These are phyloP conservation scores for Perca fluviatilis DNA, from an alignment of 2,113 vertebrate genomes.

Conservation along the genomic window DNA sequence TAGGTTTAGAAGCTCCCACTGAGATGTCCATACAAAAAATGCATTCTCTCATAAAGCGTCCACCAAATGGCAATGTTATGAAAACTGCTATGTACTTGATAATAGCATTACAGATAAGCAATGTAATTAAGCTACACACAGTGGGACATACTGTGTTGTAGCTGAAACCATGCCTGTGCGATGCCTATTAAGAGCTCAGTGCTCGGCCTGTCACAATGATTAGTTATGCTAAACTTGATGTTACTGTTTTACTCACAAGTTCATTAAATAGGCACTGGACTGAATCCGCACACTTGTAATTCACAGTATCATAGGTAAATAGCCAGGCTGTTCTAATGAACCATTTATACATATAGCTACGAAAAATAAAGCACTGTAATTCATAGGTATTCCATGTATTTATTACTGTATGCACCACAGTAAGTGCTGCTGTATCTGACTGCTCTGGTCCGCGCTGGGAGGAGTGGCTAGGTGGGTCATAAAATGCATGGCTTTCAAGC, in stretches of 20 bases:
- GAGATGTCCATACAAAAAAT: slow-evolving; percentile 20
- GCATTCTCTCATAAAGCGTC: slow-evolving; percentile 38
- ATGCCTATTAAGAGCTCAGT: slow-evolving; percentile 57
- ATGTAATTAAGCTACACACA: slow-evolving; percentile 70
- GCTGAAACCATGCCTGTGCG: slow-evolving; percentile 25
- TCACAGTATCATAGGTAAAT: slow-evolving; percentile 8
- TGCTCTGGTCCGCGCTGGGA: no score
- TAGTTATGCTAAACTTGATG: slow-evolving; percentile 65
- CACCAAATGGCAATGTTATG: slow-evolving; percentile 54
- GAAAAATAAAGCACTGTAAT: no score
- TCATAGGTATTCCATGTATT: no score
- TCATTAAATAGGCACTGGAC: slow-evolving; percentile 34
- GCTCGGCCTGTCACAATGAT: slow-evolving; percentile 60
- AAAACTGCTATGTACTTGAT: slow-evolving; percentile 63
- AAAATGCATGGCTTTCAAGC: no score
- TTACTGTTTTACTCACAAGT: slow-evolving; percentile 54
- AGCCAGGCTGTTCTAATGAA: no score
- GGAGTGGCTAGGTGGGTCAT: no score
- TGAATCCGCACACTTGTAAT: slow-evolving; percentile 26
- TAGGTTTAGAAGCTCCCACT: slow-evolving; percentile 57
- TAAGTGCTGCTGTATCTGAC: no score
- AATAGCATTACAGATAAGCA: slow-evolving; percentile 67
- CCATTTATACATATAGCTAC: no score
- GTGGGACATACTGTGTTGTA: slow-evolving; percentile 37
- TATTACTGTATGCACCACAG: no score